Base-by-base conservation (phyloP, 2,888 invertebrate species). In the Siphonodentalium dalli region DNA sequence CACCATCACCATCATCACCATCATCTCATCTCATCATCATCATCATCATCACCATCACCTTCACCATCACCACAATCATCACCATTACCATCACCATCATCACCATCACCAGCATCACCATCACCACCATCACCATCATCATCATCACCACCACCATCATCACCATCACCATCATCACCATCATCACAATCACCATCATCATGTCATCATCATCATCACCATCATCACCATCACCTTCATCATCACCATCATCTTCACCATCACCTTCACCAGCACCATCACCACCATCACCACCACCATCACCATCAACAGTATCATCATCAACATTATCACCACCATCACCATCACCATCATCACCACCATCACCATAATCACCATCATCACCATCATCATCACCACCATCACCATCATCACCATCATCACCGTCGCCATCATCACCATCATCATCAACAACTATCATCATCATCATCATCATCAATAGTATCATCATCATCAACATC, bases 241-340 rank as follows among this genome's bases (percentile, higher is more conserved):
- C 15, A 35, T 27, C 7, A 18, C 39, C 38, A 42, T 28, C 43
- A 40, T 20, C n/a, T n/a, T 26, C 8, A n/a, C 9, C 28, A 48
- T 42, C 51, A 39, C 44, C 52, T 9, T 42, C 51, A 13, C 47
- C 51, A 43, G 48, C 60, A 48, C 33, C 42, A 29, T 58, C 61
- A 31, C 58, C 60, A 31, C 50, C 50, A 44, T 66, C 70, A n/a
- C 66, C 67, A 52, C 56, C 65, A 8, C 58, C 63, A 23, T 68
- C 66, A 15, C 45, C 61, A 34, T 63, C 68, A 56, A 58, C 64
- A 9, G 61, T 65, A 2, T 37, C 44, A 23, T 64, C 63, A 28
- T 54, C 54, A 8, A 43, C 40, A 29, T 18, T 23, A 35, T 20
- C 4, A 8, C 18, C 46, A 37, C 21, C 15, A 24, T 15, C 37